phyloP scores from a whole-genome alignment of 1,140 invertebrate genomes.

The Diploscapter pachys region DNA sequence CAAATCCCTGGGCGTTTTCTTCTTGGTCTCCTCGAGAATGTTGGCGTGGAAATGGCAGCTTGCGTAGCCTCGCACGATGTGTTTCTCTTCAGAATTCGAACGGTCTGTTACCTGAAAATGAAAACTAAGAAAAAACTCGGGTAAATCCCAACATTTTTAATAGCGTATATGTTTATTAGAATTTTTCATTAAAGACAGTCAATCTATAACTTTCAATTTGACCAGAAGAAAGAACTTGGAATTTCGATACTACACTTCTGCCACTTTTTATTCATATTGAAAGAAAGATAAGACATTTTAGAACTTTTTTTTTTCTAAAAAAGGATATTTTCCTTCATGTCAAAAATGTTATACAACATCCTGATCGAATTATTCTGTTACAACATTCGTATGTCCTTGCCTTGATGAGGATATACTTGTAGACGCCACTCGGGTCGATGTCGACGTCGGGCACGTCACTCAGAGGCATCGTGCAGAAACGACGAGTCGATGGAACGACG shows the following conservation, averaged over 20 bases:
- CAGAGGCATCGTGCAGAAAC: conserved; percentile 43
- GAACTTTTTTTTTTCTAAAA: conserved; percentile 18
- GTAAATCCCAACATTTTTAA: conserved; percentile 34
- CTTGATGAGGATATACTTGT: conserved; percentile 82
- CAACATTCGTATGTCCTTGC: conserved; percentile 60
- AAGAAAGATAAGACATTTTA: conserved; percentile 36
- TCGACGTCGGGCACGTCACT: conserved; percentile 71
- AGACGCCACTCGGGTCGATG: conserved; percentile 75
- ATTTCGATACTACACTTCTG: too few relatives aligned
- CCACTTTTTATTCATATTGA: not conserved
- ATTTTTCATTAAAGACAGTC: conserved; percentile 5
- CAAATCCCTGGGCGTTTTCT: conserved; percentile 63
- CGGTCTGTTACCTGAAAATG: conserved; percentile 46
- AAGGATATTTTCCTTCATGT: too few relatives aligned
- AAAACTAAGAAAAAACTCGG: conserved; percentile 38
- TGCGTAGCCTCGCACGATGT: conserved; percentile 73
- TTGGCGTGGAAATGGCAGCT: conserved; percentile 72
- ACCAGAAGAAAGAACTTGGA: not conserved
- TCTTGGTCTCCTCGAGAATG: conserved; percentile 69
- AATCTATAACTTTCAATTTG: conserved; percentile 1
- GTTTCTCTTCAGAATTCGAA: conserved; percentile 63
- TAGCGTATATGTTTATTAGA: conserved; percentile 10
- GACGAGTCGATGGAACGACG: not conserved
- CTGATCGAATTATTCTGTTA: conserved; percentile 58
- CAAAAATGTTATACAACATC: conserved; percentile 29